These are phyloP conservation scores for Orius insidiosus DNA, from an alignment of 1,140 invertebrate genomes.

Conservation along the genomic window DNA sequence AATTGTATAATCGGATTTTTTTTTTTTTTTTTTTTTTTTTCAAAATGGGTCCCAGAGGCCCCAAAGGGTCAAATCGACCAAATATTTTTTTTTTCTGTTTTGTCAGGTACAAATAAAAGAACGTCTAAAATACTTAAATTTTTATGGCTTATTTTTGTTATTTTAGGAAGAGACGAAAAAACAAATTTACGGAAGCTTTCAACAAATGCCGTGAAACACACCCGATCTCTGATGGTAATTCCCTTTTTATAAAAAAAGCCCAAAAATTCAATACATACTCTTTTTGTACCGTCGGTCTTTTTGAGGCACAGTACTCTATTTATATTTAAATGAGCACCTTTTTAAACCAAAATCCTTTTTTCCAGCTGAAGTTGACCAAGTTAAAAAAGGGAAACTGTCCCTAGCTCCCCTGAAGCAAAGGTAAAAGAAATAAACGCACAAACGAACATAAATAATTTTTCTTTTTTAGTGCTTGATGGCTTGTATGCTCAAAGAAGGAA, in stretches of 20 bases:
- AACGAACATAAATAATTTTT: conserved; percentile 5
- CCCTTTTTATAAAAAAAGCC: not conserved
- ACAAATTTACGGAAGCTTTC: conserved; percentile 6
- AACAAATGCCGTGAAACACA: not conserved
- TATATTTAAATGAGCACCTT: not conserved
- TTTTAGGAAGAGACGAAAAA: conserved; percentile 2
- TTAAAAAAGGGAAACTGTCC: not conserved
- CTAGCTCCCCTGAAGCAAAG: not conserved
- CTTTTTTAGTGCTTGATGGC: conserved; percentile 13
- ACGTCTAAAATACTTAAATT: no score
- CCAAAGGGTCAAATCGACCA: no score
- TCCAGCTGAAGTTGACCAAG: conserved; percentile 7
- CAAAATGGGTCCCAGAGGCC: no score
- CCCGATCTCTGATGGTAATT: conserved; percentile 2
- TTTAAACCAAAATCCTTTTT: not conserved
- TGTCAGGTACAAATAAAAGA: no score
- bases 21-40: no score
- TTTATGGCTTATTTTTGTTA: no score
- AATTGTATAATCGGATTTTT: no score
- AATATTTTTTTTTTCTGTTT: no score
- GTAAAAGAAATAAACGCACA: not conserved
- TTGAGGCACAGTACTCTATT: no score
- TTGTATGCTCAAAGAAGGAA: conserved; percentile 14
- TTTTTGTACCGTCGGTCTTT: not conserved
- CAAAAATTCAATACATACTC: not conserved